Base-by-base conservation (phyloP, 2,888 invertebrate species). In the Drosophila multiciliata region DNA sequence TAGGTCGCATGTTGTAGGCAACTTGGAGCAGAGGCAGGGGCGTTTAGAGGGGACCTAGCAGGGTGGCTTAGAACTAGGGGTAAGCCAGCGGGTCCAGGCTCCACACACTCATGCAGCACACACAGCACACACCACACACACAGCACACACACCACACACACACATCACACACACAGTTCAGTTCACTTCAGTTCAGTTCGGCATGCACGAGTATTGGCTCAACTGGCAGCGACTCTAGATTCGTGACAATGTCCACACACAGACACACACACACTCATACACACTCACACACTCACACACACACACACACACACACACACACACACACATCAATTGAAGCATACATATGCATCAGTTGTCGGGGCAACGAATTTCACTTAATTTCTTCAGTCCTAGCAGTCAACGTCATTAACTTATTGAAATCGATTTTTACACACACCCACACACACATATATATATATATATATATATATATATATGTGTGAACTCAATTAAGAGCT, bases 351-450 rank as follows among this genome's bases (percentile, higher is more conserved):
- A 74, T 69, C 71, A 73, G 76, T 72, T 82, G 83, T 69, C 73
- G 66, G 75, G 78, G 64, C 74, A 82, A 71, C 68, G 63, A 85
- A 73, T 74, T 87, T 87, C 74, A 77, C 74, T 87, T 87, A 72
- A 84, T 84, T 87, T 82, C 82, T 85, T 76, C 73, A 69, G 69
- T 67, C 69, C 71, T 89, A 69, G 66, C 73, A 68, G 63, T 50
- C 64, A 71, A 49, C 36, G 54, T 85, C 90, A 85, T 85, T 89
- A 85, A 86, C 85, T 78, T 85, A 89, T 89, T 87, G 83, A 70
- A 85, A 89, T 89, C 90, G 88, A 85, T 85, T 89, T 73, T 75
- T 29, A 49, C 12, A 42, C 52, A 61, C 73, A 68, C 26, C 65
- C 50, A 53, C 23, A 49, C 33, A 66, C 11, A 48, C 3, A 38